Percentiles rank a stretch among this genome's conserved stretches.
Evolutionary conservation across 2,113 vertebrate genomes (phyloP).

Genomic region (Ophthalmolycus amberensis): DNA sequence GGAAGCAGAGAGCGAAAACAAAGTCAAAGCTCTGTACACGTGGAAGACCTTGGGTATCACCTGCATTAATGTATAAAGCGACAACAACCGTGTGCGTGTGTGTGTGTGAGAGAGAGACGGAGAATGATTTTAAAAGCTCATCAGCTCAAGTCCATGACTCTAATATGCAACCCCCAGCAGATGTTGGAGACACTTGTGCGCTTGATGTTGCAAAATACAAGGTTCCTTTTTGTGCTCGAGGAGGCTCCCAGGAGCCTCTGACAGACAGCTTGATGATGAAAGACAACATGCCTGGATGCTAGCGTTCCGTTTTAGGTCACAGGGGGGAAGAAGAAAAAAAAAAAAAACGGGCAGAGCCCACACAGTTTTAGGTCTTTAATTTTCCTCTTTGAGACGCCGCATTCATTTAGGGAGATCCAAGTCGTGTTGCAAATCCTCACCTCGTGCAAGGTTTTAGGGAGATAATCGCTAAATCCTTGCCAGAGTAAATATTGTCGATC

Average conservation of each 20-base stretch:
- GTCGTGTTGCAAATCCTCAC: conserved; percentile 16
- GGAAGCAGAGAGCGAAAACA: conserved; percentile 67
- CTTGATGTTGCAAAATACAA: conserved; percentile 63
- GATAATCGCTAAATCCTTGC: conserved; percentile 43
- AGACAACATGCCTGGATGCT: conserved; percentile 66
- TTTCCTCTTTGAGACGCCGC: conserved; percentile 47
- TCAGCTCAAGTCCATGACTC: conserved; percentile 54
- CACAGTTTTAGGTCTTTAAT: conserved; percentile 68
- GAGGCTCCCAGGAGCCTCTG: conserved; percentile 58
- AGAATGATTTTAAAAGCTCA: conserved; percentile 37
- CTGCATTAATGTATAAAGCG: conserved; percentile 48
- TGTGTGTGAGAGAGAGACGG: not conserved
- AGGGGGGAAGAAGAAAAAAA: conserved; percentile 26
- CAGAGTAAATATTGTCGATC: conserved; percentile 49
- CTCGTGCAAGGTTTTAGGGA: conserved; percentile 29
- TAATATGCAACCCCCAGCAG: conserved; percentile 58
- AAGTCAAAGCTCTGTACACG: conserved; percentile 67
- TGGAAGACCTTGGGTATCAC: conserved; percentile 47
- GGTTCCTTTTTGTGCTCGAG: conserved; percentile 46
- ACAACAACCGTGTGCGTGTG: not conserved
- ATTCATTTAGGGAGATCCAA: conserved; percentile 48
- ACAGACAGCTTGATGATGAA: conserved; percentile 72
- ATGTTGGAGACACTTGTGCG: conserved; percentile 31
- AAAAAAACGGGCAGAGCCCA: conserved; percentile 44
- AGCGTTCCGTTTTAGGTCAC: conserved; percentile 56